phyloP scores from a whole-genome alignment of 2,113 vertebrate genomes.

The Camelus dromedarius region DNA sequence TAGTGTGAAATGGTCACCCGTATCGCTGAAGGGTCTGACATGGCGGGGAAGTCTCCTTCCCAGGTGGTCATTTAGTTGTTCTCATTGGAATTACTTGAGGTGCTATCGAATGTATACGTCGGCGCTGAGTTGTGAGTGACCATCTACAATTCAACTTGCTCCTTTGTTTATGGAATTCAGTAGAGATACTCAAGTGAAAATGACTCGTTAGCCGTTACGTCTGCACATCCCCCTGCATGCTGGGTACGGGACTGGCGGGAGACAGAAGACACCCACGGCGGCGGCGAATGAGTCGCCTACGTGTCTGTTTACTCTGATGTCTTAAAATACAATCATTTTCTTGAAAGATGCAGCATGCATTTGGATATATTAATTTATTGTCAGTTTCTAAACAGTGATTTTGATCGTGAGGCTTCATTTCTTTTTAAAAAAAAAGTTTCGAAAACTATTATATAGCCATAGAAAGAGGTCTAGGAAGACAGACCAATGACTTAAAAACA shows the following conservation, averaged over 20 bases:
- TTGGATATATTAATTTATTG: neutral
- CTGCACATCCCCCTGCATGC: accelerated
- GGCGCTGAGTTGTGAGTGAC: neutral
- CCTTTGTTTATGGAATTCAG: neutral
- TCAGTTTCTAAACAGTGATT: neutral
- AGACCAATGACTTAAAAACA: neutral
- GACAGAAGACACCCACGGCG: neutral
- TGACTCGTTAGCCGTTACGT: too few species aligned
- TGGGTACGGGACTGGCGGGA: too few species aligned
- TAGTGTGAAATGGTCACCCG: neutral
- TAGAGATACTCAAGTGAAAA: neutral
- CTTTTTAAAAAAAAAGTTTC: neutral
- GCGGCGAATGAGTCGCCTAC: neutral
- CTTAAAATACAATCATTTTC: neutral
- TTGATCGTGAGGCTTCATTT: neutral
- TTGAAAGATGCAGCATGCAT: neutral
- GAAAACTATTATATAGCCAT: neutral
- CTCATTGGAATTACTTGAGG: neutral
- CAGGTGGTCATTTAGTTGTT: neutral
- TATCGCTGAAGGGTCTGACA: too few species aligned
- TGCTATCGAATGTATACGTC: neutral
- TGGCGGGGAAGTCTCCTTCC: neutral
- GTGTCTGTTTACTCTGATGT: neutral
- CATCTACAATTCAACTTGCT: neutral
- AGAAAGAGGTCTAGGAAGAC: neutral